These are phyloP conservation scores for Magallana nippona DNA, from an alignment of 2,888 invertebrate genomes.

Conservation along the genomic window DNA sequence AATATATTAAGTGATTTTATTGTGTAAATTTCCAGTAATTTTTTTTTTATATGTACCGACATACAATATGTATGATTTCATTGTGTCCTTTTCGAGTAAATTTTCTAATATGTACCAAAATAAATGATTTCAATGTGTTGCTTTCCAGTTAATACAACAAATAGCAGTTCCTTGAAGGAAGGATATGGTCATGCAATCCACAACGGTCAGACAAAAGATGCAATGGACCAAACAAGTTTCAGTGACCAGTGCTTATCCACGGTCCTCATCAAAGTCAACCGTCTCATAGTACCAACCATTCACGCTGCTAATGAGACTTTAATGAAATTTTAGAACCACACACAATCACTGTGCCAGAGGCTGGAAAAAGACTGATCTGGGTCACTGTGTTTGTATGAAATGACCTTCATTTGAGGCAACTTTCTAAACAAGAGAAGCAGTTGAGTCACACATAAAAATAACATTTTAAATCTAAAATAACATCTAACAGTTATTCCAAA, in stretches of 20 bases:
- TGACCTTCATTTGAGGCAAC: not conserved
- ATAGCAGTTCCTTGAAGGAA: no score
- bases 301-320: slow-evolving; percentile 17
- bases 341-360: not conserved
- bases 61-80: no score
- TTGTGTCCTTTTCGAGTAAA: no score
- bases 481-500: not conserved
- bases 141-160: no score
- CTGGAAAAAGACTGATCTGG: not conserved
- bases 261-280: slow-evolving; percentile 16
- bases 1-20: no score
- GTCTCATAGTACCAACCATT: not conserved
- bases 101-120: no score
- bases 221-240: not conserved
- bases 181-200: not conserved
- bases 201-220: not conserved
- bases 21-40: no score
- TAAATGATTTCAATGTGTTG: no score
- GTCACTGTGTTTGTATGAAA: not conserved
- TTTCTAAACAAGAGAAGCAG: not conserved
- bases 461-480: slow-evolving; percentile 15
- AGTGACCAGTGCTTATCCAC: not conserved
- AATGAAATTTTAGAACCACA: slow-evolving; percentile 28
- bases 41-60: no score
- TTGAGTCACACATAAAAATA: slow-evolving; percentile 25